Evolutionary conservation across 64 coral and sea anemone species (phyloP).

Genomic region (Astreopora myriophthalma): DNA sequence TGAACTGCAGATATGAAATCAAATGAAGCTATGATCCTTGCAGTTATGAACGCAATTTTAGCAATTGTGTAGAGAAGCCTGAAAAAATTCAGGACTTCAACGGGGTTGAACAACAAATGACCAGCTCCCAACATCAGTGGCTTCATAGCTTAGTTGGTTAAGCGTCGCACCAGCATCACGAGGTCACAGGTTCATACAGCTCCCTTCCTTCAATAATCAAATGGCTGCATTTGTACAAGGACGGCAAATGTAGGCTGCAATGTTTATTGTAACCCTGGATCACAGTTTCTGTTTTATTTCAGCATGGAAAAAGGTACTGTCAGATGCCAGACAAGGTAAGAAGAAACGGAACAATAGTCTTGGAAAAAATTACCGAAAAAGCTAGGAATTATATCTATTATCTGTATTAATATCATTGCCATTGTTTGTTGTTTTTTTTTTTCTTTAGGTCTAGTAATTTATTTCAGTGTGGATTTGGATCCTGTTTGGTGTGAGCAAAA

Average conservation of each 20-base stretch:
- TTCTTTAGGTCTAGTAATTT: background rate
- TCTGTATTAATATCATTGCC: background rate
- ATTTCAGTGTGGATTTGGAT: conserved; percentile 29
- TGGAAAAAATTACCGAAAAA: background rate
- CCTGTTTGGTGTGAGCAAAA: conserved; percentile 6
- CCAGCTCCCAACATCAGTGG: no score
- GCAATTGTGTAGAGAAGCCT: no score
- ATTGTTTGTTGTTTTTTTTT: background rate
- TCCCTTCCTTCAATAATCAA: no score
- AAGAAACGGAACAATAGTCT: background rate
- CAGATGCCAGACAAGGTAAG: conserved; percentile 21
- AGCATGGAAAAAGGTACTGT: conserved; percentile 33
- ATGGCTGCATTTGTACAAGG: no score
- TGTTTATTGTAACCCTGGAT: background rate
- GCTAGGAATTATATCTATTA: background rate
- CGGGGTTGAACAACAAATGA: no score
- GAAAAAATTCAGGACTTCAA: no score
- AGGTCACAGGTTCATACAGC: no score
- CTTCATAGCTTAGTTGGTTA: no score
- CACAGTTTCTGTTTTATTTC: background rate
- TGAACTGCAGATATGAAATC: no score
- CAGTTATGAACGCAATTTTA: no score
- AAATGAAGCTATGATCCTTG: no score
- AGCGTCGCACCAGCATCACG: no score
- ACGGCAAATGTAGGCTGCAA: background rate